Evolutionary conservation across 2,888 invertebrate species (phyloP), one percentile per base, ranked within the genome.

Genomic region (Caenorhabditis afra): DNA sequence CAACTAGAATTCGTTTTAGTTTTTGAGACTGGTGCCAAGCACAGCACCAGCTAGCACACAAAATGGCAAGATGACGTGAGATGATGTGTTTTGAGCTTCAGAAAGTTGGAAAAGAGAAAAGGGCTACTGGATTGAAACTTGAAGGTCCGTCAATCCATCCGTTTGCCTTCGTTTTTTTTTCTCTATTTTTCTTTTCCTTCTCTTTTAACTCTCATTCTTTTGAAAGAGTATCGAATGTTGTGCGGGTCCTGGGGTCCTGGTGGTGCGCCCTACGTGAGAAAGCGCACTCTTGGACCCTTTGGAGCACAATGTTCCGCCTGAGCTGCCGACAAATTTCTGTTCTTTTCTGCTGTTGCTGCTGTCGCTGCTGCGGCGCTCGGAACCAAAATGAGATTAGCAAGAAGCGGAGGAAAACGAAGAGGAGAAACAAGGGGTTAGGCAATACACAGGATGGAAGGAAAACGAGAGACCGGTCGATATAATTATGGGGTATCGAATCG

Each of bases 151-250:
- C 50, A 4, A 3, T 47, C 10, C 47, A 18, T 45, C 45, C n/a
- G 1, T 47, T 35, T 3, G 10, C 4, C 16, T 64, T 52, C 47
- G 1, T n/a, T 37, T 37, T 22, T n/a, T n/a, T n/a, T n/a, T n/a
- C n/a, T n/a, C n/a, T n/a, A n/a, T n/a, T n/a, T n/a, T n/a, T n/a
- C n/a, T n/a, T 35, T 52, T 14, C 52, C 35, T n/a, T 14, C 35
- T 44, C 44, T 49, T 20, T 7, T 18, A 16, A 5, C 49, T 49
- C 22, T 49, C 49, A 18, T n/a, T 50, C 22, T 50, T 22, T 50
- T 23, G 50, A 18, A 73, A 64, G 7, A 73, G 73, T 73, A 73
- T 73, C 73, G 64, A 50, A 73, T 73, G 73, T 73, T 73, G 53
- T n/a, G n/a, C n/a, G n/a, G n/a, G n/a, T n/a, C n/a, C n/a, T n/a